Base-by-base conservation (phyloP, 1,140 invertebrate species). In the Drosophila pseudoananassae region DNA sequence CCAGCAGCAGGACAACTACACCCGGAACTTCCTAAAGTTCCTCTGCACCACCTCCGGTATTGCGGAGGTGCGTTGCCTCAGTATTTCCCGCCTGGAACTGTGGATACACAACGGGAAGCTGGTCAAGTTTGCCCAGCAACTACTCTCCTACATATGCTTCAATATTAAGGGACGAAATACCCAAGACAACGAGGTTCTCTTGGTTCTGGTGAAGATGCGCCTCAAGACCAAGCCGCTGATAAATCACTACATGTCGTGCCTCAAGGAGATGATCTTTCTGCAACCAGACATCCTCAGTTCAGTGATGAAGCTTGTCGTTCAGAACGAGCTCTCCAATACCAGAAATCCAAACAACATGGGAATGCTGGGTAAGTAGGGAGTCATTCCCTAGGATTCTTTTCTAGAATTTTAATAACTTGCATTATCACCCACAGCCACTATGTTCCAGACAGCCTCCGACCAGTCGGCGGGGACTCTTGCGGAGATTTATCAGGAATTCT, bases 71-170 rank as follows among this genome's bases (percentile, higher is more conserved):
- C 94, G 98, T 25, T 94, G 96, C 51, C 94, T 97, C 46, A 96
- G 96, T 7, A 95, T 96, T 7, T 95, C 96, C 10, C 94, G 96
- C 20, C 92, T 99, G 1, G 98, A 99, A 92, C 94, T 96, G 64
- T 99, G 98, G 98, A 93, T 99, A 25, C 98, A 98, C 85, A 99
- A 98, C 93, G 97, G 98, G 31, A 99, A 99, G 93, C 92, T 98
- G 43, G 96, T 96, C 92, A 95, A 97, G 83, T 94, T 96, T 7
- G 97, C 98, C 1, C 98, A 99, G 92, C 98, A 99, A 92, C 92
- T 99, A n/a, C 92, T 99, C 3, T 95, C 98, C 55, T 96, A 98
- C 71, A 94, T 99, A 52, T 98, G 98, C 91, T 95, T 97, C 70
- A 99, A 99, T 92, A 93, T 93, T 17, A 92, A 92, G 57, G 92